Evolutionary conservation across 2,888 invertebrate genomes (phyloP), one percentile per base, ranked within the genome.

Genomic region (Gortyna flavago): DNA sequence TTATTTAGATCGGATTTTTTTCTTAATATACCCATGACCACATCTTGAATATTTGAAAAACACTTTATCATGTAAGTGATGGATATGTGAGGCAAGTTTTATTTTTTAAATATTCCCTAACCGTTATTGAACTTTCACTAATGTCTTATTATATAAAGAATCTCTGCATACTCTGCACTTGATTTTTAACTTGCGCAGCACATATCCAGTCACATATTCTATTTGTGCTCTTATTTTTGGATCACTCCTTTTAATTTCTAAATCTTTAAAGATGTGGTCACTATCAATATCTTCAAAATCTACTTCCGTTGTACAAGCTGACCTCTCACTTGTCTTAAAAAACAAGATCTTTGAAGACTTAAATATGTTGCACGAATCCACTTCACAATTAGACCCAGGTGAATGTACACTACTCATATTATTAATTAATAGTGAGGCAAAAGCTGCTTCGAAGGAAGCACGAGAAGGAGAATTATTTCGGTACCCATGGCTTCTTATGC

Each of bases 41-140:
- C 35, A 41, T 71, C 59, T 16, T 61, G 59, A 61, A 41, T 54
- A 25, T 59, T 61, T 0, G 32, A 71, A 44, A 61, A 71, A 71
- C 61, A 61, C 1, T 44, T 48, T 48, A 44, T 61, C 5, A 44
- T 32, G 7, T 8, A 9, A 61, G 44, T 71, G 25, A 71, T 61
- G 44, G 57, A 70, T 59, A 44, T 59, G 59, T 72, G 29, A 72
- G 72, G 29, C 65, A 41, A 41, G 72, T 65, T 70, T 70, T 72
- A 41, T 54, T 51, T 51, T 65, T 21, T 0, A 38, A 51, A 65
- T 65, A 72, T 65, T 72, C 65, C 41, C 41, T 54, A 16, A 29
- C 65, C 48, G 41, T 64, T 65, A 72, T 21, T 13, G 29, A 2
- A 44, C 29, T 65, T 65, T 54, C 25, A 72, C 38, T 51, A 38